Evolutionary conservation across 2,888 invertebrate species (phyloP).

Genomic region (Drosophila seclusa): DNA sequence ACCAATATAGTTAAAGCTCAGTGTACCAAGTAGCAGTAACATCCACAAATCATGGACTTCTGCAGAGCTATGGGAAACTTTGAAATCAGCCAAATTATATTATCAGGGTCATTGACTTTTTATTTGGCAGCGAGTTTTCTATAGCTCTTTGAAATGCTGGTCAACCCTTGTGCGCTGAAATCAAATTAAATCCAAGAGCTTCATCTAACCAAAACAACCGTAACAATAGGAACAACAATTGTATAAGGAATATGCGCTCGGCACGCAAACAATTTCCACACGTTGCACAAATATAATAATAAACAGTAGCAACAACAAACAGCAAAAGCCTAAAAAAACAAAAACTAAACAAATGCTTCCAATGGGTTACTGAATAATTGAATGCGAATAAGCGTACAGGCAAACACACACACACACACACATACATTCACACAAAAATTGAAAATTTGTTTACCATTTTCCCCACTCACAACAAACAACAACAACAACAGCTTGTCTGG

Average conservation of each 20-base stretch:
- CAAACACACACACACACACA: slow-evolving; percentile 20
- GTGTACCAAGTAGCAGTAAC: slow-evolving; percentile 29
- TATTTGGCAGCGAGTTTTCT: slow-evolving; percentile 1
- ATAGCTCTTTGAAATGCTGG: slow-evolving; percentile 36
- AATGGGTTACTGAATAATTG: slow-evolving; percentile 61
- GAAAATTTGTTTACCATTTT: slow-evolving; percentile 74
- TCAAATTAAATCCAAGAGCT: slow-evolving; percentile 55
- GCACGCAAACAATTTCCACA: slow-evolving; percentile 79
- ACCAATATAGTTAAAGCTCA: slow-evolving; percentile 64
- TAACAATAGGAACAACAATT: slow-evolving; percentile 19
- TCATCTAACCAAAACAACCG: slow-evolving; percentile 37
- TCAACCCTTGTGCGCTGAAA: slow-evolving; percentile 47
- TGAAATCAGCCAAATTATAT: neutral
- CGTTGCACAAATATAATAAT: slow-evolving; percentile 78
- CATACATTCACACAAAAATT: slow-evolving; percentile 19
- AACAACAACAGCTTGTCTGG: slow-evolving; percentile 26
- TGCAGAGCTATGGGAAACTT: slow-evolving; percentile 29
- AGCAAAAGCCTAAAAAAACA: slow-evolving; percentile 13
- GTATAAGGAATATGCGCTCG: slow-evolving; percentile 40
- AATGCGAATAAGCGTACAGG: slow-evolving; percentile 44
- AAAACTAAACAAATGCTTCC: slow-evolving; percentile 69
- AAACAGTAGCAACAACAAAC: slow-evolving; percentile 37
- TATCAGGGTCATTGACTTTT: slow-evolving; percentile 38
- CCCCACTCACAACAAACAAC: slow-evolving; percentile 23
- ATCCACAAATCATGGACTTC: slow-evolving; percentile 14